Percentiles rank a stretch among this genome's conserved stretches.
phyloP scores from a whole-genome alignment of 2,888 invertebrate species.

The Dicycla oo region DNA sequence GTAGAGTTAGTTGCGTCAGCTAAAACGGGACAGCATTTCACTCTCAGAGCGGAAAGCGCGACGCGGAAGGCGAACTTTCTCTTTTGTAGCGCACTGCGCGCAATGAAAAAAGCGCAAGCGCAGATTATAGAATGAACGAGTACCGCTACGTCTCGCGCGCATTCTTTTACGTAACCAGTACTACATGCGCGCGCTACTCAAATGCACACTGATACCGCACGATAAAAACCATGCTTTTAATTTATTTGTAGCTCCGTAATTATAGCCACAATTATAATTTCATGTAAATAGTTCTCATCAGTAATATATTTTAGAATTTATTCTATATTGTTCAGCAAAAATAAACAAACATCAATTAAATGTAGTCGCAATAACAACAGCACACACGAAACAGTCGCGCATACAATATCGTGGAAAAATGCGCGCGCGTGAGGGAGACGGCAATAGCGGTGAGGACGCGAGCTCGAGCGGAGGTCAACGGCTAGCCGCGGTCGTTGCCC shows the following conservation, averaged over 20 bases:
- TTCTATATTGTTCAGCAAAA: constrained; percentile 69
- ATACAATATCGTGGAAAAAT: constrained; percentile 83
- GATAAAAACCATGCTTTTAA: constrained; percentile 33
- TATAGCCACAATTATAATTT: constrained; percentile 25
- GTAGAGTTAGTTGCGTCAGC: constrained; percentile 84
- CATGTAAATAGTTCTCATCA: constrained; percentile 51
- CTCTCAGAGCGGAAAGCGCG: constrained; percentile 89
- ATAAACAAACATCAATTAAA: constrained; percentile 77
- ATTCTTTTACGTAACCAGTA: constrained; percentile 65
- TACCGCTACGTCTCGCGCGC: constrained; percentile 66
- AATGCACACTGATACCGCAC: constrained; percentile 48
- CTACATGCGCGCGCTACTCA: constrained; percentile 54
- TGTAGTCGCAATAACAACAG: constrained; percentile 77
- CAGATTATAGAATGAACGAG: constrained; percentile 73
- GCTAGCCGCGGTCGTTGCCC: constrained; percentile 91
- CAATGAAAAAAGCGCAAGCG: constrained; percentile 72
- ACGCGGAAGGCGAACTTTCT: constrained; percentile 89
- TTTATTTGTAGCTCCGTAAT: constrained; percentile 30
- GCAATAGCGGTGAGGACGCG: constrained; percentile 85
- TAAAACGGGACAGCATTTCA: constrained; percentile 89
- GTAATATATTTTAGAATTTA: constrained; percentile 52
- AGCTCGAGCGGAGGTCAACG: constrained; percentile 90
- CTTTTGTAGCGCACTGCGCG: constrained; percentile 83
- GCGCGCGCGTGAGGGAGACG: constrained; percentile 81
- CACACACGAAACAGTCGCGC: constrained; percentile 78